phyloP scores from a whole-genome alignment of 2,888 invertebrate species.

The Chesias legatella region DNA sequence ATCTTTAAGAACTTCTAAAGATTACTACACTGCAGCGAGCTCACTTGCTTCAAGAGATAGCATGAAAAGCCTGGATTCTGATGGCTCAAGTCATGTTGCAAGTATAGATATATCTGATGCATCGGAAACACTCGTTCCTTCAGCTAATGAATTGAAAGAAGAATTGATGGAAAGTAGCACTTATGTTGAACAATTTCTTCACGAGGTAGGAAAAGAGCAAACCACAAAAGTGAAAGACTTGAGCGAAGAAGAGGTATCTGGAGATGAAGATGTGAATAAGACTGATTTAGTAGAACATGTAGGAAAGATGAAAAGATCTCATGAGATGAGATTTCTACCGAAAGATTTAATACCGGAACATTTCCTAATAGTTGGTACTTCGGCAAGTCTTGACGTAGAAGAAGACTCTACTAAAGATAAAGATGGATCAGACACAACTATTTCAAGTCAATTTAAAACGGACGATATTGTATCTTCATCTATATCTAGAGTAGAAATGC shows the following conservation, averaged over 20 bases:
- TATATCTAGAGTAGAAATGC: conserved; percentile 67
- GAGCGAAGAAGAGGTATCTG: conserved; percentile 77
- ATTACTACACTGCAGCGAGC: conserved; percentile 92
- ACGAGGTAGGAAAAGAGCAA: conserved; percentile 59
- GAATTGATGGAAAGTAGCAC: conserved; percentile 84
- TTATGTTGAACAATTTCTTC: conserved; percentile 77
- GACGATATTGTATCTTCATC: conserved; percentile 69
- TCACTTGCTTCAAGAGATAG: conserved; percentile 94
- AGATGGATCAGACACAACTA: conserved; percentile 68
- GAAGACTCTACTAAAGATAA: conserved; percentile 66
- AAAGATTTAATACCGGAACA: conserved; percentile 75
- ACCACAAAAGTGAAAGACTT: conserved; percentile 63
- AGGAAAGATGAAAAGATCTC: conserved; percentile 92
- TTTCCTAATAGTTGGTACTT: conserved; percentile 59
- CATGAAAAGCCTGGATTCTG: conserved; percentile 93
- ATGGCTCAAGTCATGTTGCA: conserved; percentile 92
- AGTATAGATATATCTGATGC: conserved; percentile 95
- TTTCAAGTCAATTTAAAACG: conserved; percentile 70
- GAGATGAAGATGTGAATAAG: conserved; percentile 78
- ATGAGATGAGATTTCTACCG: conserved; percentile 93
- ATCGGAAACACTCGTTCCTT: conserved; percentile 95
- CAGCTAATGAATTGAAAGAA: conserved; percentile 89
- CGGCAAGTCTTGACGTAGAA: conserved; percentile 68
- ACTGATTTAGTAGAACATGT: conserved; percentile 76
- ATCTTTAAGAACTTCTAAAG: conserved; percentile 88